Evolutionary conservation across 2,113 vertebrate species (phyloP).

Genomic region (Onychostoma macrolepis): DNA sequence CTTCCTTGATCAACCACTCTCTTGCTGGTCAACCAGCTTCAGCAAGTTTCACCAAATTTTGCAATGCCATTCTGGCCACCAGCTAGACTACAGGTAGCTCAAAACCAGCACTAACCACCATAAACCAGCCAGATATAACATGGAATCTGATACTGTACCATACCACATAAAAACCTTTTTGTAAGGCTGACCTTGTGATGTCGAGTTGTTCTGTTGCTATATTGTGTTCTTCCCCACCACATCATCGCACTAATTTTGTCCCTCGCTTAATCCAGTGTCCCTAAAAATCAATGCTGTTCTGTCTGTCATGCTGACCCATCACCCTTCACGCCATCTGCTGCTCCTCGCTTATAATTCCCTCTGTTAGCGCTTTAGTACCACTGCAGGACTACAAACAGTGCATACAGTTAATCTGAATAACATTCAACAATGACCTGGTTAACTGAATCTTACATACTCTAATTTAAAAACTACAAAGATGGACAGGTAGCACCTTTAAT

Average conservation of each 20-base stretch:
- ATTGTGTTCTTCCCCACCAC: not conserved
- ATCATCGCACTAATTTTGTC: slow-evolving; percentile 22
- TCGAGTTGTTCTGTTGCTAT: not conserved
- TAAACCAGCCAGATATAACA: not conserved
- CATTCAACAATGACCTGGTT: not conserved
- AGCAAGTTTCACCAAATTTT: not conserved
- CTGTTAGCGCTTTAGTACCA: not conserved
- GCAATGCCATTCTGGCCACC: not conserved
- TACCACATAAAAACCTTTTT: not conserved
- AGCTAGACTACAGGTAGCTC: not conserved
- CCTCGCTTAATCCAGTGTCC: slow-evolving; percentile 23
- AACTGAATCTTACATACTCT: not conserved
- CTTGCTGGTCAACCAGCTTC: not conserved
- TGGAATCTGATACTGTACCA: not conserved
- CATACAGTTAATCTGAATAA: not conserved
- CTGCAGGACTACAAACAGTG: not conserved
- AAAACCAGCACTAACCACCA: not conserved
- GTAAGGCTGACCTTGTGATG: not conserved
- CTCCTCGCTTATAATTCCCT: slow-evolving; percentile 13
- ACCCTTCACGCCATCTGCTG: slow-evolving; percentile 47
- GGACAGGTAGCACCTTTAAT: not conserved
- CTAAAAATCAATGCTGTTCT: slow-evolving; percentile 38
- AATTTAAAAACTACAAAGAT: not conserved
- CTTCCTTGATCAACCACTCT: not conserved
- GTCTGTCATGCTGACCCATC: slow-evolving; percentile 12